phyloP scores from a whole-genome alignment of 1,140 invertebrate species.

The Patella vulgata region DNA sequence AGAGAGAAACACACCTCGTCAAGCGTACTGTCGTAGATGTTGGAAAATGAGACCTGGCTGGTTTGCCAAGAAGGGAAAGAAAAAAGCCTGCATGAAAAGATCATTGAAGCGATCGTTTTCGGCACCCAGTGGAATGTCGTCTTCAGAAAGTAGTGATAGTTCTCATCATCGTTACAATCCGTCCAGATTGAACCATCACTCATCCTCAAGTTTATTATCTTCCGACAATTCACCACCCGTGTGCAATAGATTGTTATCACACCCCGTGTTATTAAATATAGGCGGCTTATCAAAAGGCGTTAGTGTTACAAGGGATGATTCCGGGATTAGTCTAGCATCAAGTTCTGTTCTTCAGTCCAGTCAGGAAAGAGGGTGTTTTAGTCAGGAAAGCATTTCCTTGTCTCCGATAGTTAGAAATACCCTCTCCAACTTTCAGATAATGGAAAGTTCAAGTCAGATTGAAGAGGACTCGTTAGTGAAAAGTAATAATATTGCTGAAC shows the following conservation, averaged over 20 bases:
- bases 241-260: neutral
- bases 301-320: neutral
- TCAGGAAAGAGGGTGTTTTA: neutral
- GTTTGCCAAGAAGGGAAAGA: constrained; percentile 26
- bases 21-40: constrained; percentile 43
- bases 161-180: neutral
- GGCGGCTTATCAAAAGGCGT: no score
- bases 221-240: neutral
- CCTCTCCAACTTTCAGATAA: no score
- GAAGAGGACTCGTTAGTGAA: no score
- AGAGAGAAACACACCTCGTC: constrained; percentile 34
- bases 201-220: neutral
- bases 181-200: neutral
- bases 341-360: neutral
- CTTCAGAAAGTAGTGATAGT: constrained; percentile 13
- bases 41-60: constrained; percentile 48
- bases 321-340: neutral
- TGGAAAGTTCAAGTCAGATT: no score
- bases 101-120: neutral
- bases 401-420: no score
- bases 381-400: no score
- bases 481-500: no score
- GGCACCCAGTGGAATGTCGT: neutral
- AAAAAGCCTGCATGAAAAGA: neutral
- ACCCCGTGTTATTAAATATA: neutral